Base-by-base conservation (phyloP, 2,888 invertebrate genomes). In the Meteorus colon region DNA sequence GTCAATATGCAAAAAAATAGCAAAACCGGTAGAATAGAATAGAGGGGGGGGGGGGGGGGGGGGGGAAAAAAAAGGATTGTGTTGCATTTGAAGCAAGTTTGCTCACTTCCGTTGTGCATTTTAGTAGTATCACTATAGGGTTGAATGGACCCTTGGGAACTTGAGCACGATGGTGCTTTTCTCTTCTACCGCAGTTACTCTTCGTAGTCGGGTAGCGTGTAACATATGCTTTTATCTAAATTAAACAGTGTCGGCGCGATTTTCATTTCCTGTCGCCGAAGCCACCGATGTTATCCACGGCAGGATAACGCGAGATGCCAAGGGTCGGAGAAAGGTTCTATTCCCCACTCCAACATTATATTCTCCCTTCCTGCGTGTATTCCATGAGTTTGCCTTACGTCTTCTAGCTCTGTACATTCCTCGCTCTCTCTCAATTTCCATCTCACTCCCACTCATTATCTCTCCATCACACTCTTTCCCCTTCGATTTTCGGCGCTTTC, bases 211-310 rank as follows among this genome's bases (percentile, higher is more conserved):
- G 82, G 81, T 83, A 79, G 81, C 81, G 85, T 85, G 85, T 86
- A 90, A 90, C 90, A 91, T 90, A 90, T 90, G 91, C 91, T 91
- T 91, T 91, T 91, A 91, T 91, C 91, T 91, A 91, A 91, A 91
- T 91, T 90, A 91, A 91, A 91, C 91, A 90, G 90, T 89, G 88
- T 87, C 86, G 87, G 86, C 87, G 88, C 90, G 91, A 91, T 91
- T 91, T 91, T 91, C 91, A 91, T 91, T 91, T 91, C 91, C 91
- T 90, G 90, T 80, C 86, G 85, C 83, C 85, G 87, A 87, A 88
- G 86, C 86, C 86, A 86, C 86, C 88, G 90, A 90, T 90, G 89
- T 90, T 90, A 90, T 90, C 90, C 88, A 82, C 86, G 66, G 83
- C 84, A 73, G 78, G 69, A 78, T 72, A 76, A 86, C 85, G 84